Percentiles rank a stretch among this genome's conserved stretches.
Evolutionary conservation across 2,797 vertebrate species (phyloP).

Genomic region (Crocidura indochinensis): DNA sequence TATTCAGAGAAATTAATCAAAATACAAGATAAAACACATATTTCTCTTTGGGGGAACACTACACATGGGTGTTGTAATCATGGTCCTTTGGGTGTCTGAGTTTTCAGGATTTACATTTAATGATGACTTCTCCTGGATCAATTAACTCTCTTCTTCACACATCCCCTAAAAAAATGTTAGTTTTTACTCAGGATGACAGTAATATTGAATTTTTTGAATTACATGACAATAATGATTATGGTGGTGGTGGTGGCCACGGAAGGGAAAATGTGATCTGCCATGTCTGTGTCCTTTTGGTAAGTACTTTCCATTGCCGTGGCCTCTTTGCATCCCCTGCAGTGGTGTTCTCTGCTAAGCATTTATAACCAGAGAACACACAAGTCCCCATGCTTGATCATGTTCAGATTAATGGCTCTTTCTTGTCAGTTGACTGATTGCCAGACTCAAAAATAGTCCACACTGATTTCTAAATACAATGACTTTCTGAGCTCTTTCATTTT

Average conservation of each 20-base stretch:
- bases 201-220: constrained; percentile 22
- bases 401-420: constrained; percentile 9
- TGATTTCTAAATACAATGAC: constrained; percentile 49
- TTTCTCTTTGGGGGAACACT: not conserved
- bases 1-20: not conserved
- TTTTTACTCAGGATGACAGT: not conserved
- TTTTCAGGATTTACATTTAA: constrained; percentile 2
- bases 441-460: not conserved
- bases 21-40: not conserved
- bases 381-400: constrained; percentile 3
- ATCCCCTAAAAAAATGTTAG: not conserved
- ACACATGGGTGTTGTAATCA: not conserved
- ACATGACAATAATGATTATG: not conserved
- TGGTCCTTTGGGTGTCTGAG: not conserved
- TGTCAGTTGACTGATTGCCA: constrained; percentile 36
- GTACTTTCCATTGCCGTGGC: not conserved
- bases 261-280: not conserved
- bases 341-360: not conserved
- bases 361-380: not conserved
- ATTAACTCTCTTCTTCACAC: not conserved
- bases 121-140: not conserved
- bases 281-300: not conserved
- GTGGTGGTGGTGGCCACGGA: not conserved
- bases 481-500: constrained; percentile 61
- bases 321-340: not conserved